Conservation (phyloP, 2,797 vertebrate species). For the Taeniopygia guttata region DNA sequence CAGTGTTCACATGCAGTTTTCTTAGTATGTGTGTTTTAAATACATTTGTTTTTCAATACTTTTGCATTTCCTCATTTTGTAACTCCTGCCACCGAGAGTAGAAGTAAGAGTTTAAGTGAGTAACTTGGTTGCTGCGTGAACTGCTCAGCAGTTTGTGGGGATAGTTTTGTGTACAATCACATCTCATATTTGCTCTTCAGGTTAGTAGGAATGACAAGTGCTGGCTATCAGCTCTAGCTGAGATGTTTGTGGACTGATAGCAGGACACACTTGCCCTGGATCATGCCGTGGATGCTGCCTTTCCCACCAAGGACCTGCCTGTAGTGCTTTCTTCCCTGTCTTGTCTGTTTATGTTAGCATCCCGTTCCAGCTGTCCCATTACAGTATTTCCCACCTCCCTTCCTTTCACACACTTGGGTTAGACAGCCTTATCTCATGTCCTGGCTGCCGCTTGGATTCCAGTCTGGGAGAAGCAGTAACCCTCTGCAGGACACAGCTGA, state of each 20-base stretch:
- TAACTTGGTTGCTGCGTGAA: neutral
- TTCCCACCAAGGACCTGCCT: neutral
- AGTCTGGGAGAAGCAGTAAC: neutral
- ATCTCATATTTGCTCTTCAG: neutral
- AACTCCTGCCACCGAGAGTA: neutral
- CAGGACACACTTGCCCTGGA: neutral
- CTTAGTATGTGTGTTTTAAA: neutral
- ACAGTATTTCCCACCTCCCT: neutral
- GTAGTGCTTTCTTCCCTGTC: neutral
- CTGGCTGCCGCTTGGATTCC: neutral
- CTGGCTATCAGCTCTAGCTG: neutral
- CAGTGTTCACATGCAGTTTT: neutral
- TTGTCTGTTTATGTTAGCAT: neutral
- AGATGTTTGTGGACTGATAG: neutral
- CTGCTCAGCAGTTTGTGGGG: neutral
- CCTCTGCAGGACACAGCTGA: neutral
- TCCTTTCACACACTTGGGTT: neutral
- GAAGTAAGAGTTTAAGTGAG: neutral
- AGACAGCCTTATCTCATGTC: neutral
- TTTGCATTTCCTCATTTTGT: neutral
- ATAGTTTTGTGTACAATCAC: neutral
- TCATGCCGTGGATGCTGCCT: neutral
- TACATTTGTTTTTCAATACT: neutral
- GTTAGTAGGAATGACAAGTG: neutral
- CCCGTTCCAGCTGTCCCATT: neutral